Evolutionary conservation across 2,888 invertebrate species (phyloP), one percentile per base, ranked within the genome.

Genomic region (Heteropelma amictum): DNA sequence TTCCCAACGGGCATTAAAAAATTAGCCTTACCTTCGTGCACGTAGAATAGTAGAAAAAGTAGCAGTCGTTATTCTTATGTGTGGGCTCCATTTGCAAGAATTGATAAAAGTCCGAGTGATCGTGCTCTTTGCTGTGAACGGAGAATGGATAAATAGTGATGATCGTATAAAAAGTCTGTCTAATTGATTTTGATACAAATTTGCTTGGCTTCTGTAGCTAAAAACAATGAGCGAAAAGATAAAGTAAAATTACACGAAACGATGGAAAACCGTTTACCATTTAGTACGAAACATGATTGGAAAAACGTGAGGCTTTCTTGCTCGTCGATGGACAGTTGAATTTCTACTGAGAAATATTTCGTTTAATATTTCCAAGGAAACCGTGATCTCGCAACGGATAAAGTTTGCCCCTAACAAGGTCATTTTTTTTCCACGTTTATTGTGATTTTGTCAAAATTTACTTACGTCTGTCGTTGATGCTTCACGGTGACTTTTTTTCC

Each of bases 1-100:
- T 10, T n/a, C 17, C 3, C 3, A 19, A 6, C 17, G 8, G n/a
- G n/a, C 33, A n/a, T 33, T 21, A 21, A 53, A 40, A 3, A 12
- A 54, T 35, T 47, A 3, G 30, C 19, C 90, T 90, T 90, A 96
- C 96, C 93, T 96, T 96, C 78, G 93, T 93, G 89, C 96, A 96
- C 77, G 94, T 94, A 68, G 96, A 96, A 88, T 96, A 96, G 89
- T 95, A 96, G 90, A 94, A 96, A 91, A 96, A 96, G 90, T 96
- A 96, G 90, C 96, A 96, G 89, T 96, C 96, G 89, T 95, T 94
- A 89, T 94, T 93, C 91, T 94, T 94, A 85, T 93, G 92, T 83
- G 93, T 93, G 83, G 93, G 93, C 90, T 94, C 94, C 93, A 94
- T 93, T 84, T 87, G 85, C 82, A 89, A 83, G 80, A 87, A 87